These are phyloP conservation scores for Ciconia nigra DNA, from an alignment of 2,797 vertebrate genomes.

Conservation along the genomic window DNA sequence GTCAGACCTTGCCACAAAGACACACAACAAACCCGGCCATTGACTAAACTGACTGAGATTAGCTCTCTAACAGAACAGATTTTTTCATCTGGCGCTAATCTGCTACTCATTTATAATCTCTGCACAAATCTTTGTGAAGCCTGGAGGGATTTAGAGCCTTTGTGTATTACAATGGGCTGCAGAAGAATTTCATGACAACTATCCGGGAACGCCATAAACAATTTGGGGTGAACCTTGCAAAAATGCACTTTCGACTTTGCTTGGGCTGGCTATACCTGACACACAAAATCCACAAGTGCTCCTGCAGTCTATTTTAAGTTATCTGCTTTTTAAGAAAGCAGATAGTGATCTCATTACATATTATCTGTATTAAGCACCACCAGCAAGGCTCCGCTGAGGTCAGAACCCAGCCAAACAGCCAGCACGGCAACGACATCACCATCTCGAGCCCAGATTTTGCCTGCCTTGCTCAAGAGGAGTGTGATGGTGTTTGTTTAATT, in stretches of 20 bases:
- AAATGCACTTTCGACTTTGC: neutral
- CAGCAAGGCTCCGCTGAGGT: neutral
- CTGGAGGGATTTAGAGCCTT: constrained; percentile 32
- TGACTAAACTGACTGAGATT: neutral
- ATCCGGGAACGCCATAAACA: neutral
- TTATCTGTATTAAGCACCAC: neutral
- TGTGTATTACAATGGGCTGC: constrained; percentile 9
- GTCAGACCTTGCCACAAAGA: neutral
- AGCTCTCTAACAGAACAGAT: constrained; percentile 15
- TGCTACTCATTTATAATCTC: constrained; percentile 53
- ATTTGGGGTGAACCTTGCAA: neutral
- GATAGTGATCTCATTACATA: neutral
- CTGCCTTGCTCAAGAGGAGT: neutral
- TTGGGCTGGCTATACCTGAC: neutral
- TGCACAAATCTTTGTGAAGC: constrained; percentile 38
- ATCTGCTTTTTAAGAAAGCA: constrained; percentile 8
- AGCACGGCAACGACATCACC: neutral
- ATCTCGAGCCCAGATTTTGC: neutral
- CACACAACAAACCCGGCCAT: neutral
- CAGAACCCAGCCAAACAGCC: neutral
- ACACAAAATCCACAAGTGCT: neutral
- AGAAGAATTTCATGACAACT: constrained; percentile 27
- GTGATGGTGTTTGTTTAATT: neutral
- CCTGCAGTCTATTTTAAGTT: neutral
- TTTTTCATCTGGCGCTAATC: constrained; percentile 37